Evolutionary conservation across 2,797 vertebrate genomes (phyloP).

Genomic region (Etheostoma perlongum): DNA sequence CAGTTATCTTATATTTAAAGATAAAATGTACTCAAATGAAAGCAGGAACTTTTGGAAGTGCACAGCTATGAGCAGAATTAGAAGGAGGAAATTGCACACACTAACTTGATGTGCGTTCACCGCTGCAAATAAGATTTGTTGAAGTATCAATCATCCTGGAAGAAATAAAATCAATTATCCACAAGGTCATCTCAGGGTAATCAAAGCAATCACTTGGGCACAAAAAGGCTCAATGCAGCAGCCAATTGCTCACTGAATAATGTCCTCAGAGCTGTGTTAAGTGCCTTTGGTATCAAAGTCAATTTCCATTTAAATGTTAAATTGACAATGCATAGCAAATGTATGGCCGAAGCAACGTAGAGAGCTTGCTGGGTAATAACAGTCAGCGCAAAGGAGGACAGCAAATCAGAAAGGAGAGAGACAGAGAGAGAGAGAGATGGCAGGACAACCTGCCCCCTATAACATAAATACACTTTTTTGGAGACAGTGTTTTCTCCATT

Average conservation of each 20-base stretch:
- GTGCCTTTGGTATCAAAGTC: constrained; percentile 50
- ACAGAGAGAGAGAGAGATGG: not conserved
- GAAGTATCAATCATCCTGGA: constrained; percentile 14
- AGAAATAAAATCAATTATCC: constrained; percentile 55
- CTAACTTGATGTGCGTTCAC: not conserved
- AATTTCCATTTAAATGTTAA: constrained; percentile 50
- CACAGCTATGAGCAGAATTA: not conserved
- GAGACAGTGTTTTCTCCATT: not conserved
- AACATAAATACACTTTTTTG: constrained; percentile 9
- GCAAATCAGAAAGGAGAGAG: not conserved
- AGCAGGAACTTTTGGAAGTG: not conserved
- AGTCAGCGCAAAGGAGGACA: not conserved
- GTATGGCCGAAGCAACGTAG: not conserved
- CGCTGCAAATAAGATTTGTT: not conserved
- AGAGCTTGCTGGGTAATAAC: constrained; percentile 29
- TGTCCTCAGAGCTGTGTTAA: constrained; percentile 57
- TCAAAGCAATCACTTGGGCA: constrained; percentile 51
- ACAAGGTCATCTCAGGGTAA: constrained; percentile 51
- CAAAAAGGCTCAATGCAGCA: constrained; percentile 42
- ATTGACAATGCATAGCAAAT: constrained; percentile 22
- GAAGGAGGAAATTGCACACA: not conserved
- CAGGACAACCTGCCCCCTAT: constrained; percentile 2
- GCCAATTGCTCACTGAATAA: constrained; percentile 53
- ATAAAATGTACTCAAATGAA: not conserved
- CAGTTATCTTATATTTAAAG: not conserved